Evolutionary conservation across 1,140 invertebrate genomes (phyloP).

Genomic region (Bactericera cockerelli): DNA sequence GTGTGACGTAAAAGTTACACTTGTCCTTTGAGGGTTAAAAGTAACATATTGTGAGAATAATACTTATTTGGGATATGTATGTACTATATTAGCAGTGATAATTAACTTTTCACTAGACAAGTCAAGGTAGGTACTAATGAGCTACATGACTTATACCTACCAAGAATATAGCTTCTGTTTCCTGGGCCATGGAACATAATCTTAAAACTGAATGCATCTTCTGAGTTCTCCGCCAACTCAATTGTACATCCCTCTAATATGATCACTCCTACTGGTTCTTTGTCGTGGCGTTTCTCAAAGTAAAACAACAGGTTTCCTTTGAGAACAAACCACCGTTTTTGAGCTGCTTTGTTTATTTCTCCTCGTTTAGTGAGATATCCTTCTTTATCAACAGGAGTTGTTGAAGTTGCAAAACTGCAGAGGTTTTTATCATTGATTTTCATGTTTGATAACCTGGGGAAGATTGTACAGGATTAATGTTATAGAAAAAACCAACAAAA

Average conservation of each 20-base stretch:
- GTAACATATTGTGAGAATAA: too few species aligned
- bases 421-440: slow-evolving; percentile 82
- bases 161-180: slow-evolving; percentile 64
- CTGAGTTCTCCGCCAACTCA: slow-evolving; percentile 57
- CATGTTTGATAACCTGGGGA: too few species aligned
- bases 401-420: slow-evolving; percentile 67
- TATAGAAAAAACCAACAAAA: too few species aligned
- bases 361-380: slow-evolving; percentile 80
- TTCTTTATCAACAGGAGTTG: slow-evolving; percentile 68
- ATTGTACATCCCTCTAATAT: slow-evolving; percentile 89
- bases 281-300: slow-evolving; percentile 81
- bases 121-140: too few species aligned
- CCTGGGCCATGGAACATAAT: slow-evolving; percentile 79
- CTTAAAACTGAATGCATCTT: slow-evolving; percentile 83
- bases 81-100: too few species aligned
- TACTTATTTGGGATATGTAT: too few species aligned
- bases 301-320: slow-evolving; percentile 95
- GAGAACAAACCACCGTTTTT: slow-evolving; percentile 81
- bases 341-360: slow-evolving; percentile 79
- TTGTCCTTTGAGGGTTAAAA: too few species aligned
- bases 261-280: slow-evolving; percentile 81
- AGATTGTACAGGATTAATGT: too few species aligned
- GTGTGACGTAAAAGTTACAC: too few species aligned
- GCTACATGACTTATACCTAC: too few species aligned
- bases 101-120: too few species aligned